Base-by-base conservation (phyloP, 2,113 vertebrate species). In the Marmota monax region DNA sequence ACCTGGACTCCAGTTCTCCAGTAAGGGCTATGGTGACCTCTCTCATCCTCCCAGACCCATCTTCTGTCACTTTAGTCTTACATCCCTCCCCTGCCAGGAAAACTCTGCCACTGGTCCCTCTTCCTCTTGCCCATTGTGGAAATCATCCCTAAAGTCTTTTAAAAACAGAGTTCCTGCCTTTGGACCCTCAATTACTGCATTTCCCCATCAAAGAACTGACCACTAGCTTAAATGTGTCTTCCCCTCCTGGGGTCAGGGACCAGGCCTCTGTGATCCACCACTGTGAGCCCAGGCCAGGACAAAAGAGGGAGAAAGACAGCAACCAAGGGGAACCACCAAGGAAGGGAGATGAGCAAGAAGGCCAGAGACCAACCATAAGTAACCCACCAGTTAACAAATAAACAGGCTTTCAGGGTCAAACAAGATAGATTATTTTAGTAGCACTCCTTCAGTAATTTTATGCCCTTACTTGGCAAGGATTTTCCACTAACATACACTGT, bases 21-120 rank as follows among this genome's bases (percentile, higher is more conserved):
- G 4, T 27, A 10, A 1, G 5, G 70, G 27, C 14, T 7, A 45
- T 5, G 14, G 2, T 2, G 13, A 27, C 39, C 14, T 25, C 63
- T 78, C 63, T 61, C 51, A 80, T 23, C 29, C 87, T 56, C 80
- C 27, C 74, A 61, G 20, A 32, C 5, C 32, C 45, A 39, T 48
- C 73, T 53, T 79, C 48, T 37, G 80, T 74, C 65, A 61, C 61
- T n/a, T 77, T 25, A 56, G 65, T 32, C 48, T 69, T 14, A 39
- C 17, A 3, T 2, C 22, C 22, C 67, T n/a, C 61, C 27, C n/a
- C 20, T 4, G 14, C 5, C 56, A 32, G 51, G 37, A 82, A 45
- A 79, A 29, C 13, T 72, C 13, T 61, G 34, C 23, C 51, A 48
- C 4, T 29, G 48, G 61, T 53, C 18, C 11, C 1, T 16, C 65